Evolutionary conservation across 2,888 invertebrate genomes (phyloP), one percentile per base, ranked within the genome.

Genomic region (Geophilus truncorum): DNA sequence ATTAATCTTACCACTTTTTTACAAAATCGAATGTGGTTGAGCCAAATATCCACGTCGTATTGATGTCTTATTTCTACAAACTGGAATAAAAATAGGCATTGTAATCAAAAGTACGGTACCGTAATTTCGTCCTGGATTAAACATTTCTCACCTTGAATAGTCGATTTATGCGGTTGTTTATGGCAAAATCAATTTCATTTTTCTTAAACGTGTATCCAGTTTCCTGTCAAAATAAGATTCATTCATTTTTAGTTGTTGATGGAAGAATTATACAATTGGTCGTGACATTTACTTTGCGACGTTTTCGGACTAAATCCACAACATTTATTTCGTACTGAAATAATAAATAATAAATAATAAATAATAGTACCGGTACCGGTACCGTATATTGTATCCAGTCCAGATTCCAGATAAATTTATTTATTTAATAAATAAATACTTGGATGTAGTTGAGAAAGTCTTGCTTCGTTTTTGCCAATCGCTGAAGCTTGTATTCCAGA

Each of bases 11-110:
- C 90, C 85, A 91, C 91, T 85, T 91, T 90, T 84, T 91, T 92
- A 84, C 93, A 93, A 86, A 94, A 95, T 84, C 93, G 92, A 80
- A 95, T 92, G 85, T 93, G 93, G 70, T 92, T 91, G 84, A 93
- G 89, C 91, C 93, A 94, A 81, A 95, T 89, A 83, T 91, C 90
- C 51, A 92, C 87, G 85, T 95, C 93, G 84, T 92, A 90, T 84
- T 92, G 91, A 85, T 92, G 94, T 83, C 91, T 89, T 36, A 89
- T 88, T 80, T 92, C 89, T 23, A 92, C 51, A 15, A 15, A 9
- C 51, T 51, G 18, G 4, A 51, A 18, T 9, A 51, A 51, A 51
- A 34, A 34, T 7, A 34, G 9, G 34, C 5, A 34, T 7, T 7
- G 5, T 34, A 34, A 34, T 34, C 9, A 34, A 34, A 34, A 34